Percentiles rank a stretch among this genome's conserved stretches.
phyloP scores from a whole-genome alignment of 2,113 vertebrate genomes.

The Puffinus mauretanicus region DNA sequence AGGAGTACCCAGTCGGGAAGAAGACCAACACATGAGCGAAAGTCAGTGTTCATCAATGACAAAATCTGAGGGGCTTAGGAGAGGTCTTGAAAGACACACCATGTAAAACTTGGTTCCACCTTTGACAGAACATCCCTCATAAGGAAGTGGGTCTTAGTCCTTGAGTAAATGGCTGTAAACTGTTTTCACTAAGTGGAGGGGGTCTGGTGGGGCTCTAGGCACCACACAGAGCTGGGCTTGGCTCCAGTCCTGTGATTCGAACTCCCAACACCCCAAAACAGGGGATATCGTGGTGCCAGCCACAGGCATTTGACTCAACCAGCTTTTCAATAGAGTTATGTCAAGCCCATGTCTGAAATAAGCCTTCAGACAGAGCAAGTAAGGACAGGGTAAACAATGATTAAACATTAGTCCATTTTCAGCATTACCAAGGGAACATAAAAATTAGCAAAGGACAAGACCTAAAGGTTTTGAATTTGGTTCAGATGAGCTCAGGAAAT shows the following conservation, averaged over 20 bases:
- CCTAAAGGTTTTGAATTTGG: background rate
- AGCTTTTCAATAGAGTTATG: background rate
- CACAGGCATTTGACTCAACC: background rate
- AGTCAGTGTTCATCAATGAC: background rate
- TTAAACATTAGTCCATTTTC: background rate
- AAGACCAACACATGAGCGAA: background rate
- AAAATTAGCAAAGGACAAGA: background rate
- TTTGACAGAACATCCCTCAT: background rate
- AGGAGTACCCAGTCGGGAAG: background rate
- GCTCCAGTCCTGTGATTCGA: background rate
- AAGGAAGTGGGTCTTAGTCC: background rate
- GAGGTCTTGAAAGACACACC: background rate
- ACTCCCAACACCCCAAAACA: background rate
- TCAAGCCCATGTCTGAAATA: background rate
- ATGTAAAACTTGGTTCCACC: background rate
- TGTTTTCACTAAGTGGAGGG: background rate
- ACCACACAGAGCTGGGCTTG: background rate
- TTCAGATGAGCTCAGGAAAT: background rate
- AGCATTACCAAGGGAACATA: background rate
- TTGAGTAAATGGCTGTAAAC: background rate
- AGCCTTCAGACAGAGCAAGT: background rate
- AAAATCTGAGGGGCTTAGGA: background rate
- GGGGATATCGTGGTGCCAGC: background rate
- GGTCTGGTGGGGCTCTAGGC: background rate
- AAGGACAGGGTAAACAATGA: background rate